These are phyloP conservation scores for Dunckerocampus dactyliophorus DNA, from an alignment of 2,113 vertebrate genomes.

Conservation along the genomic window DNA sequence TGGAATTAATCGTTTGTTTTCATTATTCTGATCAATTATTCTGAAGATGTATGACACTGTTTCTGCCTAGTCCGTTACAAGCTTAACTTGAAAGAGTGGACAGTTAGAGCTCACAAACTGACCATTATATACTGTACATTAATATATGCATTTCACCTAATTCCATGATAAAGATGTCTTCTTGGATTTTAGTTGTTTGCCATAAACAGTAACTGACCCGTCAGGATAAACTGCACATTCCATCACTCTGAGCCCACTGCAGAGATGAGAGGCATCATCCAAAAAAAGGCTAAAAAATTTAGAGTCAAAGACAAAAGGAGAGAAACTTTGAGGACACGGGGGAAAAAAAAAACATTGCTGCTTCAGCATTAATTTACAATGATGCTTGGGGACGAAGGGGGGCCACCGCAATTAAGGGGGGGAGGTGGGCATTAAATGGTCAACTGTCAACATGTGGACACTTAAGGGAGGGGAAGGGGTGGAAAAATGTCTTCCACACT, in stretches of 20 bases:
- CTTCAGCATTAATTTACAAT: constrained; percentile 64
- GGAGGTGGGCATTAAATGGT: constrained; percentile 73
- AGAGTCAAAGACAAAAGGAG: constrained; percentile 15
- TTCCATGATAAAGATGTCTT: constrained; percentile 35
- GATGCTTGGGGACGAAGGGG: constrained; percentile 56
- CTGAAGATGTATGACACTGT: too few relatives aligned
- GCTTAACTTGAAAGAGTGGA: too few relatives aligned
- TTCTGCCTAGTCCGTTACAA: too few relatives aligned
- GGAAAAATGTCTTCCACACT: constrained; percentile 53
- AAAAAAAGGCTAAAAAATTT: constrained; percentile 25
- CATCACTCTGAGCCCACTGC: constrained; percentile 22
- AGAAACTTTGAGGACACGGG: constrained; percentile 6
- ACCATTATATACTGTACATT: constrained; percentile 33
- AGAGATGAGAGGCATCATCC: constrained; percentile 19
- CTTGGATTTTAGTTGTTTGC: constrained; percentile 33
- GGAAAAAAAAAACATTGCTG: constrained; percentile 42
- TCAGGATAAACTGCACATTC: constrained; percentile 25
- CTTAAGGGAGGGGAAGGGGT: constrained; percentile 47
- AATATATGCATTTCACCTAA: constrained; percentile 30
- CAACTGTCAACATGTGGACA: constrained; percentile 77
- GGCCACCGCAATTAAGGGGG: constrained; percentile 70
- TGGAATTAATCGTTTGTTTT: too few relatives aligned
- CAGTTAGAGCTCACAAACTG: too few relatives aligned
- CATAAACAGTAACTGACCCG: constrained; percentile 29
- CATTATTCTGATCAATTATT: too few relatives aligned